Evolutionary conservation across 2,888 invertebrate genomes (phyloP), one percentile per base, ranked within the genome.

Genomic region (Bembecia ichneumoniformis): DNA sequence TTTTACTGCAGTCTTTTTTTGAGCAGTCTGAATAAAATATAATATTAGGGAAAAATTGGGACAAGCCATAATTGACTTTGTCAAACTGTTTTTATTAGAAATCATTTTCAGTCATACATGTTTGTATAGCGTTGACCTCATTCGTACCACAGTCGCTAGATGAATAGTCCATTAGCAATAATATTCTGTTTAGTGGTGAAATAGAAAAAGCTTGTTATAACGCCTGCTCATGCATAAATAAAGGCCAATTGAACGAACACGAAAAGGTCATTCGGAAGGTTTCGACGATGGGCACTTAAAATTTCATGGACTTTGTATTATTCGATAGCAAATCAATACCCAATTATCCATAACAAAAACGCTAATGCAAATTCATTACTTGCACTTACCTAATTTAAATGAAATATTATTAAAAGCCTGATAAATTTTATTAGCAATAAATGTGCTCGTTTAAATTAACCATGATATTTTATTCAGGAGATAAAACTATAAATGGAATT

Each of bases 221-320:
- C 16, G 35, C 14, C 35, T n/a, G 48, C 43, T 47, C 54, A 51
- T 52, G 51, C 49, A 58, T 58, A 57, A 58, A 59, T 58, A 52
- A 54, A 59, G 57, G 51, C 52, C 54, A 54, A 56, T 56, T 51
- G 52, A 48, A 48, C 40, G 47, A 52, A 54, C 59, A 57, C 50
- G 58, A 55, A 57, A 60, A 59, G 59, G 58, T 61, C 57, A 57
- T 54, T 52, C 53, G 44, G 40, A 44, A 47, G 48, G 49, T 35
- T 44, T 49, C 43, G 16, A 9, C 46, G 35, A 20, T 28, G 4
- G n/a, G 48, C 43, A 16, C 17, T 44, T 44, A 44, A 14, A 45
- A 49, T 45, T 49, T 49, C 44, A 49, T 45, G 20, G 35, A 35
- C 35, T 35, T 14, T 16, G 49, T 43, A 28, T 43, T 28, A 34